Base-by-base conservation (phyloP, 2,797 vertebrate genomes). In the Coreius guichenoti region DNA sequence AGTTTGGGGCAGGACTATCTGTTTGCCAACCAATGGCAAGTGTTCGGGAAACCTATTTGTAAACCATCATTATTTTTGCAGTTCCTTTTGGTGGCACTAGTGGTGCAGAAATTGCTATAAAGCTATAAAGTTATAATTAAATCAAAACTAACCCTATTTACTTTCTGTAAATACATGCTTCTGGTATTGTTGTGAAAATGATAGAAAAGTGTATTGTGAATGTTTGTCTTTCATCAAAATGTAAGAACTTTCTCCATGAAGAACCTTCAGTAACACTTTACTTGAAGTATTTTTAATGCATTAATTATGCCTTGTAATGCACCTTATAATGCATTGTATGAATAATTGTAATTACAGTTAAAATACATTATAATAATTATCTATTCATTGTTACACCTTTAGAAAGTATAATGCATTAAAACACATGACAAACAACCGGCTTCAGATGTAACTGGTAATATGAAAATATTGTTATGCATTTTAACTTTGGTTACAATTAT, bases 21-120 rank as follows among this genome's bases (percentile, higher is more conserved):
- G 11, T 54, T 76, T 36, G 73, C 3, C 19, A 2, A 54, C 31
- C 11, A 54, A 36, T 76, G 72, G 74, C 21, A 56, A 51, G 29
- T 74, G 47, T 47, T 75, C 1, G 29, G 29, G 73, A 54, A 76
- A 76, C 74, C 74, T 36, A 31, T 76, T 36, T 23, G 73, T 36
- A 56, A 76, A 56, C 31, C 49, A 23, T 56, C 0, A 54, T 33
- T 73, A 31, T 21, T 74, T 31, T 31, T 54, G 29, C 29, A 13
- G 49, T 33, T 33, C 9, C 16, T 31, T 65, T 65, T 65, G 26
- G 29, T 31, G 29, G 31, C 63, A 17, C 29, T 31, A 65, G 72
- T 51, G 26, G 70, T 49, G 45, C 26, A 31, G 31, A 56, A 74
- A 49, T 49, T n/a, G 31, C 12, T 43, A 36, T 33, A 3, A 33